Conservation (phyloP, 2,888 invertebrate species). For the Timema cristinae region DNA sequence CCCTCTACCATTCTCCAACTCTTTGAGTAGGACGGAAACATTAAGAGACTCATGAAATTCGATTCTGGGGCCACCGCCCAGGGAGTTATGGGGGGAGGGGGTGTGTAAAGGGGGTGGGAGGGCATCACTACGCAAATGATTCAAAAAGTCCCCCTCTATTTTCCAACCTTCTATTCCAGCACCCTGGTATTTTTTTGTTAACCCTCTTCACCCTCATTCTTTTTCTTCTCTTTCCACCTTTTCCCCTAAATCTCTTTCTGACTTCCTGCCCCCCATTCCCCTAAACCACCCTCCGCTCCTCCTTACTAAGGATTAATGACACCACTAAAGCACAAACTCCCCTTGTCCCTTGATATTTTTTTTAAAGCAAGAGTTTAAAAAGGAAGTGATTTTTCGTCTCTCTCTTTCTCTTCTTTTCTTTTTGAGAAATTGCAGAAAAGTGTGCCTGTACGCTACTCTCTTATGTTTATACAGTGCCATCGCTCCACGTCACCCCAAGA, state of each 20-base stretch:
- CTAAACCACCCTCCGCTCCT: background rate
- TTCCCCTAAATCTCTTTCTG: conserved; percentile 16
- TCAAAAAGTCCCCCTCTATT: background rate
- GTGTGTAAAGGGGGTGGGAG: background rate
- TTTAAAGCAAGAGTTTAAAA: conserved; percentile 15
- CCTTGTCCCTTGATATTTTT: conserved; percentile 6
- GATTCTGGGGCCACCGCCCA: conserved; percentile 6
- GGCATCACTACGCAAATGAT: conserved; percentile 13
- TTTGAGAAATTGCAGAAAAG: conserved; percentile 16
- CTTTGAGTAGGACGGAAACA: background rate
- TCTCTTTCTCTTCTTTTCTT: background rate
- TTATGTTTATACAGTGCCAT: conserved; percentile 15
- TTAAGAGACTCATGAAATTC: conserved; percentile 15
- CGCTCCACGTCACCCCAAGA: conserved; percentile 5
- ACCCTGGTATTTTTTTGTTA: background rate
- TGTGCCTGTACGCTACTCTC: background rate
- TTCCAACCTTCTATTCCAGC: background rate
- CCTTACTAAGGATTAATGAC: conserved; percentile 8
- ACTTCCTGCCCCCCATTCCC: background rate
- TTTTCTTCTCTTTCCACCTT: conserved; percentile 6
- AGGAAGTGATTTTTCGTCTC: conserved; percentile 15
- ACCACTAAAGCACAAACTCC: conserved; percentile 15
- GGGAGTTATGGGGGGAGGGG: background rate
- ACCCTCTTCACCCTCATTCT: background rate
- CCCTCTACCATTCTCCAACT: too few relatives aligned